Evolutionary conservation across 2,888 invertebrate species (phyloP).

Genomic region (Autographa gamma): DNA sequence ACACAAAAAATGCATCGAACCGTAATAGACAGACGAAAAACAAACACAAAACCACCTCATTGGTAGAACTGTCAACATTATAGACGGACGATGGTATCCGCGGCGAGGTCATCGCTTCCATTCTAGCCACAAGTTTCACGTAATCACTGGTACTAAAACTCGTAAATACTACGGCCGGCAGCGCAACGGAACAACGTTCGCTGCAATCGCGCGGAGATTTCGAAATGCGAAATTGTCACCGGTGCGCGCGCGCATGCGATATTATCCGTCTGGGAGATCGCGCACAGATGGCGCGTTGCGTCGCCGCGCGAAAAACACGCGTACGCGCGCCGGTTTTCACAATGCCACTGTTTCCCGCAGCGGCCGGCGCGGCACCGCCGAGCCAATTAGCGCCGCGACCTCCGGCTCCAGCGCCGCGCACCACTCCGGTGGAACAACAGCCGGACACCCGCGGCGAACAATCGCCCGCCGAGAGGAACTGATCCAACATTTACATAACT

Average conservation of each 20-base stretch:
- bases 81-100: slow-evolving; percentile 62
- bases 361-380: slow-evolving; percentile 56
- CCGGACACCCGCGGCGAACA: slow-evolving; percentile 61
- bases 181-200: slow-evolving; percentile 69
- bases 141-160: slow-evolving; percentile 65
- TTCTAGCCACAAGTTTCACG: slow-evolving; percentile 72
- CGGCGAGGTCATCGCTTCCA: slow-evolving; percentile 80
- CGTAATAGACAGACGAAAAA: slow-evolving; percentile 63
- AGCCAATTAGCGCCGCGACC: slow-evolving; percentile 64
- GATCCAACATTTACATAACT: slow-evolving; percentile 70
- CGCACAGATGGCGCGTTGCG: slow-evolving; percentile 62
- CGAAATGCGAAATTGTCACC: slow-evolving; percentile 79
- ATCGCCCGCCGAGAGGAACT: slow-evolving; percentile 69
- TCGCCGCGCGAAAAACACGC: slow-evolving; percentile 76
- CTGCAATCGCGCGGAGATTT: slow-evolving; percentile 74
- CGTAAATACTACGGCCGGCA: slow-evolving; percentile 62
- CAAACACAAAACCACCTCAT: slow-evolving; percentile 84
- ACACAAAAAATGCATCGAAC: slow-evolving; percentile 62
- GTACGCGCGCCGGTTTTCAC: slow-evolving; percentile 80
- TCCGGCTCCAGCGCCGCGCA: slow-evolving; percentile 44
- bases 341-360: slow-evolving; percentile 79
- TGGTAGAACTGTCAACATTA: slow-evolving; percentile 58
- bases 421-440: slow-evolving; percentile 67
- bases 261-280: slow-evolving; percentile 62
- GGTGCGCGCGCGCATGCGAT: slow-evolving; percentile 63